Evolutionary conservation across 2,888 invertebrate genomes (phyloP).

Genomic region (Lasioglossum morio): DNA sequence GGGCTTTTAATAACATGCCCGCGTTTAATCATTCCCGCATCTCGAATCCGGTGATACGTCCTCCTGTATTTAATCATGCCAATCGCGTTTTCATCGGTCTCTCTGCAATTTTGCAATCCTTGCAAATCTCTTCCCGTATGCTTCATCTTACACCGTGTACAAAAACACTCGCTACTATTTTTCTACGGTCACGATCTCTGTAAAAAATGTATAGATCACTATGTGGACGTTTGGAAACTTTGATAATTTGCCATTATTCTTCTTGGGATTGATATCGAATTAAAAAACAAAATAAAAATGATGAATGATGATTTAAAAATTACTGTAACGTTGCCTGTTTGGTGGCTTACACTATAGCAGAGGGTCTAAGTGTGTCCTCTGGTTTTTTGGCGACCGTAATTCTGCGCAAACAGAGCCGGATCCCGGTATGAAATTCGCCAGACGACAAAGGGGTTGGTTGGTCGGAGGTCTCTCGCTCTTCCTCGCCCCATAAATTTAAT

Average conservation of each 20-base stretch:
- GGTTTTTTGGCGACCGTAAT: not conserved
- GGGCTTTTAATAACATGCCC: constrained; percentile 27
- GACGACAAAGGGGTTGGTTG: constrained; percentile 56
- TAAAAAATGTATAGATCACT: no score
- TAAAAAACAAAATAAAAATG: no score
- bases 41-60: not conserved
- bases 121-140: not conserved
- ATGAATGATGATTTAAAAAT: no score
- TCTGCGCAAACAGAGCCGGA: not conserved
- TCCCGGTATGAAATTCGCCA: constrained; percentile 37
- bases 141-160: not conserved
- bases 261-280: no score
- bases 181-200: not conserved
- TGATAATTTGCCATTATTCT: no score
- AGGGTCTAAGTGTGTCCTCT: not conserved
- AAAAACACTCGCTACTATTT: not conserved
- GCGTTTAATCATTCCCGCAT: constrained; percentile 33
- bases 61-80: not conserved
- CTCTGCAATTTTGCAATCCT: not conserved
- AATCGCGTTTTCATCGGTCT: not conserved
- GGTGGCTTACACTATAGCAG: not conserved
- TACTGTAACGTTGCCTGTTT: not conserved
- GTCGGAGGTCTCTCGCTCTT: constrained; percentile 78
- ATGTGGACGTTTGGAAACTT: not conserved
- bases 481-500: constrained; percentile 81